These are phyloP conservation scores for Amyelois transitella DNA, from an alignment of 1,140 invertebrate species.

Conservation along the genomic window DNA sequence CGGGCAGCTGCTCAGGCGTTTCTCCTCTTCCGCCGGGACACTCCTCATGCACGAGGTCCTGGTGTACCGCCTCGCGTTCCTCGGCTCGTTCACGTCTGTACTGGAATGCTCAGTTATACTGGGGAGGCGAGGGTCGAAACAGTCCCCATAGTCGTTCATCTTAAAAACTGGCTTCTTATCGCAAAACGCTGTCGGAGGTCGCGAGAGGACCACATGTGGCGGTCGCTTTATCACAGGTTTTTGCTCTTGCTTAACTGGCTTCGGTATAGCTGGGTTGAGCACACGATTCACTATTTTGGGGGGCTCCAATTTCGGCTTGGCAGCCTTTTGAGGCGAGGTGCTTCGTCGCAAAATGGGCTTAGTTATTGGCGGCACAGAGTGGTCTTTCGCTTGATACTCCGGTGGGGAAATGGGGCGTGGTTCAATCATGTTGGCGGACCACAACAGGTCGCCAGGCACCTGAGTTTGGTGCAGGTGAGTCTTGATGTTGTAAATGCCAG, in stretches of 20 bases:
- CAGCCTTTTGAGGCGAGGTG: neutral
- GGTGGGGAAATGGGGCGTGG: constrained; percentile 41
- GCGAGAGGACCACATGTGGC: constrained; percentile 14
- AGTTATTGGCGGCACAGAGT: constrained; percentile 8
- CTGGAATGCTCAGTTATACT: constrained; percentile 58
- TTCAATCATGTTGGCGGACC: constrained; percentile 40
- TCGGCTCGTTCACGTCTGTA: constrained; percentile 26
- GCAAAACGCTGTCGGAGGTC: too few species aligned
- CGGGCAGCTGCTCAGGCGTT: constrained; percentile 35
- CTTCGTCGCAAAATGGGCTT: neutral
- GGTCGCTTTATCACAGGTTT: constrained; percentile 3
- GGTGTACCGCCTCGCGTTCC: constrained; percentile 9
- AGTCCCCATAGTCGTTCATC: constrained; percentile 49
- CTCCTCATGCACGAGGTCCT: constrained; percentile 25
- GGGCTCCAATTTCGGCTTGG: neutral
- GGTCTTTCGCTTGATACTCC: constrained; percentile 37
- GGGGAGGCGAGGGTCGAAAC: constrained; percentile 37
- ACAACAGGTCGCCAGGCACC: constrained; percentile 42
- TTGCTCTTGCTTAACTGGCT: constrained; percentile 8
- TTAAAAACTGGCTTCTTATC: constrained; percentile 40
- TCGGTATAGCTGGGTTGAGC: neutral
- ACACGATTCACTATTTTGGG: neutral
- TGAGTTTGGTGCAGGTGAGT: constrained; percentile 44
- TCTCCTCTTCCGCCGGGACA: constrained; percentile 29
- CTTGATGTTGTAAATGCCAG: constrained; percentile 61